These are phyloP conservation scores for Volucella inanis DNA, from an alignment of 2,888 invertebrate species.

Conservation along the genomic window DNA sequence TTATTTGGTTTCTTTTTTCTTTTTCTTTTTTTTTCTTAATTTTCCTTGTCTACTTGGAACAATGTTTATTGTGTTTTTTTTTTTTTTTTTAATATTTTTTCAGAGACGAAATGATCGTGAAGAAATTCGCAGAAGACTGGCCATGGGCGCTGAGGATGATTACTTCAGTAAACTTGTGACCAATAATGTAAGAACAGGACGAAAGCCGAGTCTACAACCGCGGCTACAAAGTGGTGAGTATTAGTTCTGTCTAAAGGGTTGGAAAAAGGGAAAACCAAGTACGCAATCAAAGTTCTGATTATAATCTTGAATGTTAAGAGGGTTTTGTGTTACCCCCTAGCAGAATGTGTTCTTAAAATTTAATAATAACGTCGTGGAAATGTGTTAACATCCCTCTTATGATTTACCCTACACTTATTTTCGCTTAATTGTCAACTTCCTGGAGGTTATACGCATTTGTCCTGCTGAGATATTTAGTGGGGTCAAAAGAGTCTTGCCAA, in stretches of 20 bases:
- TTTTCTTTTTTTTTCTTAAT: background rate
- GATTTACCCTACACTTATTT: too few species aligned
- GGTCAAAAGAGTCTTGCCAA: too few species aligned
- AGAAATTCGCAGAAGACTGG: conserved; percentile 93
- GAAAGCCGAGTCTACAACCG: conserved; percentile 94
- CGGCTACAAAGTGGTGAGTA: conserved; percentile 90
- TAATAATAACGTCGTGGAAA: too few species aligned
- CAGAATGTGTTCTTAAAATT: too few species aligned
- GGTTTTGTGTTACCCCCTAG: too few species aligned
- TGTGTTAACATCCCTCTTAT: too few species aligned
- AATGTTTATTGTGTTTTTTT: background rate
- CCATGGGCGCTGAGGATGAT: conserved; percentile 93
- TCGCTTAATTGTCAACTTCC: too few species aligned
- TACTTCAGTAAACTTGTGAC: conserved; percentile 85
- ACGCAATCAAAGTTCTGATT: background rate
- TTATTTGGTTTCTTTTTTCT: background rate
- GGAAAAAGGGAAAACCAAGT: background rate
- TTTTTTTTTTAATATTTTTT: conserved; percentile 79
- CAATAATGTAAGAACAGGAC: conserved; percentile 87
- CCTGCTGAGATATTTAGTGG: too few species aligned
- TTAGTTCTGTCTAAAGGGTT: background rate
- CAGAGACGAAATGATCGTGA: conserved; percentile 96
- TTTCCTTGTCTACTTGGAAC: background rate
- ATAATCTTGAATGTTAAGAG: too few species aligned
- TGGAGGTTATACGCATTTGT: too few species aligned